phyloP scores from a whole-genome alignment of 2,113 vertebrate species.

The Cochlearius cochlearius region DNA sequence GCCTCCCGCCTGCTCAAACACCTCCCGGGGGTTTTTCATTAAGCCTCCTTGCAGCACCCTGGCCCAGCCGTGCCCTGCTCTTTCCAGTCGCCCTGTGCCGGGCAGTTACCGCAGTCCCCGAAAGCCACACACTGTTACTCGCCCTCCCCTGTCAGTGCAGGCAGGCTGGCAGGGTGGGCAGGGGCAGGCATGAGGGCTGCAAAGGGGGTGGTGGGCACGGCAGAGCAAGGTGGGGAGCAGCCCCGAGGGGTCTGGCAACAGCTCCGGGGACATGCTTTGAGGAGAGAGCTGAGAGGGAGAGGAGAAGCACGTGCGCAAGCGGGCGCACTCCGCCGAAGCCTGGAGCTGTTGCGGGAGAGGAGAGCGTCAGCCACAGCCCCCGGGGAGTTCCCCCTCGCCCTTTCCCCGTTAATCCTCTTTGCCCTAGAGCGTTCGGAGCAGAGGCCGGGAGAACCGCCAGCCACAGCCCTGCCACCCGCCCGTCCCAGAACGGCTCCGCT shows the following conservation, averaged over 20 bases:
- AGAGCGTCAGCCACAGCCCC: background rate
- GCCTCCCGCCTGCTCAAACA: background rate
- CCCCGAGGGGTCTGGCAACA: background rate
- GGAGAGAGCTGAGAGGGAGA: background rate
- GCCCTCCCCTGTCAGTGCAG: background rate
- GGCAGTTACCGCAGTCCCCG: background rate
- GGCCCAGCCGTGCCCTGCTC: background rate
- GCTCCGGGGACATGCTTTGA: fast-evolving
- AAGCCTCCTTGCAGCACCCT: background rate
- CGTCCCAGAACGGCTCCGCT: constrained; percentile 32
- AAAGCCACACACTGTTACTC: background rate
- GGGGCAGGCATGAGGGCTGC: background rate
- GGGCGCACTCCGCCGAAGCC: background rate
- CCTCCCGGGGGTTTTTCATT: background rate
- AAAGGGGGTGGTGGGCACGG: background rate
- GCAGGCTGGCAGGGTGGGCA: background rate
- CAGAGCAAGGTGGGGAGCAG: background rate
- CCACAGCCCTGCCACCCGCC: constrained; percentile 42
- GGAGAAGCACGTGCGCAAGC: background rate
- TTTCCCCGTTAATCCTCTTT: constrained; percentile 55
- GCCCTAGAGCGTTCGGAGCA: constrained; percentile 57
- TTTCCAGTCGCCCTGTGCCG: background rate
- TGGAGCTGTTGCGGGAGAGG: background rate
- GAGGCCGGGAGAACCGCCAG: constrained; percentile 52
- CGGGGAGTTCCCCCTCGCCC: background rate